These are phyloP conservation scores for Tricholaema leucomelas DNA, from an alignment of 2,113 vertebrate species.

Conservation along the genomic window DNA sequence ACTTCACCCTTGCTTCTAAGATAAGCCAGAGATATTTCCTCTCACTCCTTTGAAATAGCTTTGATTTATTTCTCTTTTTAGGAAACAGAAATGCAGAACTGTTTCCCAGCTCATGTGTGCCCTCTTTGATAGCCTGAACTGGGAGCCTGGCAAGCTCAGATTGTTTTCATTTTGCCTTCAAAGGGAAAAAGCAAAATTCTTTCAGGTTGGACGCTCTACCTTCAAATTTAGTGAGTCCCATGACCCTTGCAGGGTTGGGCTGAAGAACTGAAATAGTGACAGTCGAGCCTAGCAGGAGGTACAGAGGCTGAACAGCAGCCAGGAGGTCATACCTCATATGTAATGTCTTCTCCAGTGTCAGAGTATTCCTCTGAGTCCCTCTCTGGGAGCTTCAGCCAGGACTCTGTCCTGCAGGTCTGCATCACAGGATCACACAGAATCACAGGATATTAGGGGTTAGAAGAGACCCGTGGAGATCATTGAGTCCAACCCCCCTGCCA, in stretches of 20 bases:
- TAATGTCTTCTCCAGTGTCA: background rate
- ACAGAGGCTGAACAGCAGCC: background rate
- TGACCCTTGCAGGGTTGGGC: background rate
- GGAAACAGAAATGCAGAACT: background rate
- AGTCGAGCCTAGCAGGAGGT: no score
- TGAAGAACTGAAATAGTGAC: background rate
- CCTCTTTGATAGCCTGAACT: background rate
- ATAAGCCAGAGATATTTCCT: background rate
- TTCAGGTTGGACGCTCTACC: background rate
- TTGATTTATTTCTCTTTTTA: background rate
- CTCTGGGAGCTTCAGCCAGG: constrained; percentile 74
- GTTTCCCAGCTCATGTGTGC: background rate
- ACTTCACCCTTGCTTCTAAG: background rate
- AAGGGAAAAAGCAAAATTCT: background rate
- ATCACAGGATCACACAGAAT: no score
- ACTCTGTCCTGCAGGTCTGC: constrained; percentile 68
- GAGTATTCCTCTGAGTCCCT: constrained; percentile 70
- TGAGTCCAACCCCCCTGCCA: no score
- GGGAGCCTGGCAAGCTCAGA: background rate
- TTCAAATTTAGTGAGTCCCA: background rate
- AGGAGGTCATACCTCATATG: constrained; percentile 32
- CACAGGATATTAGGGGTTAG: no score
- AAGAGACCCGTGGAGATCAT: no score
- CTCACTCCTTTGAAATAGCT: background rate
- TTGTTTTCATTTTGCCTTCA: background rate